Percentiles rank a stretch among this genome's conserved stretches.
These are phyloP conservation scores for Sceloporus tristichus DNA, from an alignment of 2,113 vertebrate genomes.

Conservation along the genomic window DNA sequence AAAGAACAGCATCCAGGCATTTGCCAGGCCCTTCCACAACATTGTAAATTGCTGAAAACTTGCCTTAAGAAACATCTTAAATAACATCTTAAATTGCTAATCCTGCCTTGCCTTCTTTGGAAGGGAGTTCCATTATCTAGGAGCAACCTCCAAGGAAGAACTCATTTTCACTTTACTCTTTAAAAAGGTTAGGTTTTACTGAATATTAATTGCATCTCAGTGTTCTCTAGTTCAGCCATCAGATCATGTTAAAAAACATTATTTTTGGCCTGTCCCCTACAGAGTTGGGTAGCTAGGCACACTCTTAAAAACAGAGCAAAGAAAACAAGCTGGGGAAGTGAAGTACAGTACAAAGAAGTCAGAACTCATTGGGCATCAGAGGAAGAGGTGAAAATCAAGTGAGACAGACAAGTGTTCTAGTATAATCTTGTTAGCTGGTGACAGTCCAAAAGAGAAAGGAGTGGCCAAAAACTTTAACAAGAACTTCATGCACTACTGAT, in stretches of 20 bases:
- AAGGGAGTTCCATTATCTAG: too few species aligned
- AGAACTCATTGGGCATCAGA: background rate
- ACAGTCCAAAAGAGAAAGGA: slow-evolving; percentile 9
- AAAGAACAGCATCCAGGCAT: too few species aligned
- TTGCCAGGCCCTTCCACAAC: too few species aligned
- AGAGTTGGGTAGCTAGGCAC: background rate
- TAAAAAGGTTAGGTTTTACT: background rate
- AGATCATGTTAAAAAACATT: background rate
- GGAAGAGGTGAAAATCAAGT: background rate
- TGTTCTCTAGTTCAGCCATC: background rate
- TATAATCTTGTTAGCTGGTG: background rate
- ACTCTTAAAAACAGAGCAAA: too few species aligned
- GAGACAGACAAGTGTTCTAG: background rate
- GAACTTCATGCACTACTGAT: slow-evolving; percentile 10
- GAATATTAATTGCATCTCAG: background rate
- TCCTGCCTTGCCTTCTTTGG: too few species aligned
- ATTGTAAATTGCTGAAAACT: too few species aligned
- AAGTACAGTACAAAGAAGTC: background rate
- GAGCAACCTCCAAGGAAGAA: too few species aligned
- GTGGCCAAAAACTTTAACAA: slow-evolving; percentile 16
- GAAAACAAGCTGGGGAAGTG: too few species aligned
- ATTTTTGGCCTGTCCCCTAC: background rate
- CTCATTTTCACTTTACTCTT: background rate
- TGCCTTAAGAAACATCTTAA: too few species aligned
- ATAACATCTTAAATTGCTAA: too few species aligned